A percentile compares a stretch with the other conserved stretches of the same genome.
phyloP scores from a whole-genome alignment of 2,797 vertebrate species.

The Pantherophis vulpinus region DNA sequence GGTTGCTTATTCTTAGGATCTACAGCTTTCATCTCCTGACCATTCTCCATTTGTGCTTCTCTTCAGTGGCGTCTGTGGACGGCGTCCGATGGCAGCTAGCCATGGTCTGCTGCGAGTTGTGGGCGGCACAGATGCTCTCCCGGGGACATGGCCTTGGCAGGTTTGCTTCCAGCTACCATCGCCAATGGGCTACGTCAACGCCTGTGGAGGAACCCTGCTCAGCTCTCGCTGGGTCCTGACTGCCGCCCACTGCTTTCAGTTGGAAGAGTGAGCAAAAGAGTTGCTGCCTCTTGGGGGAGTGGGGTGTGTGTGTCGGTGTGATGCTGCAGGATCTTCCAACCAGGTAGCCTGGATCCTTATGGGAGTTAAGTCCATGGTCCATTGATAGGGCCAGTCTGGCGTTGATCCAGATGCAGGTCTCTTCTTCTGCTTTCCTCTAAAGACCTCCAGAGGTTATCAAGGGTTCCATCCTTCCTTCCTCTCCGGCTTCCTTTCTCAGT shows the following conservation, averaged over 20 bases:
- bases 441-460: background rate
- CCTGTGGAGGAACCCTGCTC: constrained; percentile 52
- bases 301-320: background rate
- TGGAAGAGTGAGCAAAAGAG: background rate
- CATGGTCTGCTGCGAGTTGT: accelerated
- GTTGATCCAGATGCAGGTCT: background rate
- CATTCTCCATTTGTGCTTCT: background rate
- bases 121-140: constrained; percentile 8
- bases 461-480: background rate
- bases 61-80: constrained; percentile 43
- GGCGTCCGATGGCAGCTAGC: background rate
- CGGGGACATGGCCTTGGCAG: constrained; percentile 65
- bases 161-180: constrained; percentile 60
- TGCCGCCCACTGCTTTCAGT: constrained; percentile 40
- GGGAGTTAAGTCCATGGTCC: background rate
- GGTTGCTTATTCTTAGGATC: background rate
- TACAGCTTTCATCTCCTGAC: background rate
- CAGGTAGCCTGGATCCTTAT: too few relatives aligned
- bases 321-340: background rate
- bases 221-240: constrained; percentile 52
- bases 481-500: background rate
- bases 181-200: constrained; percentile 25
- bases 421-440: background rate
- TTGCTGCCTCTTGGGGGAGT: accelerated
- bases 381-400: background rate